Evolutionary conservation across 1,140 invertebrate species (phyloP), one percentile per base, ranked within the genome.

Genomic region (Galleria mellonella): DNA sequence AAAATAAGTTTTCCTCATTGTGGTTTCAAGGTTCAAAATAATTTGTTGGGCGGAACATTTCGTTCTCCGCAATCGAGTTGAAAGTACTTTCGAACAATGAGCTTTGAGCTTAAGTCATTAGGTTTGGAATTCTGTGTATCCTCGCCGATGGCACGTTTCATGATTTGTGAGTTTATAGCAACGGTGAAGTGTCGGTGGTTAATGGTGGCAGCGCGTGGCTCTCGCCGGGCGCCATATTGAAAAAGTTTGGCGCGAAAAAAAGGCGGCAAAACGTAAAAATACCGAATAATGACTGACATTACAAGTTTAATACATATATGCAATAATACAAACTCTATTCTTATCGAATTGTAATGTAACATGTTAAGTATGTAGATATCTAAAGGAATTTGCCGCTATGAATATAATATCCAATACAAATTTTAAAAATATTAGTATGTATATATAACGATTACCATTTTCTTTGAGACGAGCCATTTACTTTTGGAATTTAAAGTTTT

Each of bases 131-230:
- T 41, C 49, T 33, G 10, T 66, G 59, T 11, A 9, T 13, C n/a
- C 23, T 23, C 9, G 35, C 5, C 43, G 62, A 66, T 72, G 64
- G 69, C 61, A 72, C 72, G 61, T 83, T 83, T 83, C 72, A 86
- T 86, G 79, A 86, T 86, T 86, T 85, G 83, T 85, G 82, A 86
- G 83, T 85, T 85, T 85, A 85, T 83, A 83, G 79, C 76, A 72
- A 77, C 79, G 79, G 78, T 83, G 78, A 83, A 84, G 81, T 84
- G 81, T 78, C 74, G 76, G 81, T 75, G 78, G 77, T 81, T 85
- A 86, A 86, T 86, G 83, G 83, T 72, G 72, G 73, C 75, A 67
- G 68, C 72, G 72, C 70, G 71, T 71, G 68, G 76, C 77, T 67
- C 75, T 72, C 74, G 64, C 72, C 55, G 69, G 62, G 36, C 78